These are phyloP conservation scores for Mandrillus leucophaeus DNA, from an alignment of 2,113 vertebrate species.

Conservation along the genomic window DNA sequence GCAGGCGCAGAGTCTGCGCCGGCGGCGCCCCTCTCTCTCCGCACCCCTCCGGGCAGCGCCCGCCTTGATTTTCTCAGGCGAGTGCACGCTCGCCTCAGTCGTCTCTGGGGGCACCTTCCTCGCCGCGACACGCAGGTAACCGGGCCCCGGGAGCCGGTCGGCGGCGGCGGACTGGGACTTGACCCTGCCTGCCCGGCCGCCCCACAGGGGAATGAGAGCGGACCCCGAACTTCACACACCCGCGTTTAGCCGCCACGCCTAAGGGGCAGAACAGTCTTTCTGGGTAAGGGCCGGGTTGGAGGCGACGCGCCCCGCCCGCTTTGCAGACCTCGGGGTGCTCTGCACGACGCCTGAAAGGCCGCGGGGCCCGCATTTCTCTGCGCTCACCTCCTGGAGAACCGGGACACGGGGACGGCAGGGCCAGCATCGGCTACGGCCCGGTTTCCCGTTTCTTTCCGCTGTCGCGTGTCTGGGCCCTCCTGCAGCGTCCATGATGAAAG, in stretches of 20 bases:
- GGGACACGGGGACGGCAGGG: background rate
- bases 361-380: background rate
- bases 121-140: slow-evolving; percentile 40
- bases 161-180: background rate
- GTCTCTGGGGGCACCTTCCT: background rate
- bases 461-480: background rate
- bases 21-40: slow-evolving; percentile 12
- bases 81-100: background rate
- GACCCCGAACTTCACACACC: background rate
- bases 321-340: background rate
- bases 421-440: background rate
- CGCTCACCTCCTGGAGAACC: background rate
- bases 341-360: background rate
- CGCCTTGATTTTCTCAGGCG: background rate
- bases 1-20: slow-evolving; percentile 69
- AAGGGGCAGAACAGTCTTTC: background rate
- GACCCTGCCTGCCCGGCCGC: background rate
- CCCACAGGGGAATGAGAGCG: background rate
- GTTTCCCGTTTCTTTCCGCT: background rate
- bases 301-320: background rate
- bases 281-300: background rate
- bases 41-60: background rate
- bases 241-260: background rate
- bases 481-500: background rate
- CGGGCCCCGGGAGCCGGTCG: background rate